Base-by-base conservation (phyloP, 2,113 vertebrate species). In the Tonatia bakeri region DNA sequence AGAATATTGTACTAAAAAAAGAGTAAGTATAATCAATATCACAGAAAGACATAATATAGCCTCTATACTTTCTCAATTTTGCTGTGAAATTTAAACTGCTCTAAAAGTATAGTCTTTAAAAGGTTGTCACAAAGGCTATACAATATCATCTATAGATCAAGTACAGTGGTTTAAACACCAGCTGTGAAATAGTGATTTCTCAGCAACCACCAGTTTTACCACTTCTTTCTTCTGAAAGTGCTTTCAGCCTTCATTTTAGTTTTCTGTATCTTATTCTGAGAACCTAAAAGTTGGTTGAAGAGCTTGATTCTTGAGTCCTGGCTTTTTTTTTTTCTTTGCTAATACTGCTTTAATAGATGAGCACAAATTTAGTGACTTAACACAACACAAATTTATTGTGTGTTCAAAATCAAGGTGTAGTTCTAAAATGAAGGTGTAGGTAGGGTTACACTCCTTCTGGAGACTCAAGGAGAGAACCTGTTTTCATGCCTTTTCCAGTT, bases 21-120 rank as follows among this genome's bases (percentile, higher is more conserved):
- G 94, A 84, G 31, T 64, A 84, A 95, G 1, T 75, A 47, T 88
- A 97, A 96, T 98, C 81, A 97, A 24, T 95, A 65, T 54, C 92
- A 54, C 9, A 82, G 33, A 36, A 95, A 96, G 69, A 45, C n/a
- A 92, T 4, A 1, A 43, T 38, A 56, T n/a, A 84, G 65, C 38
- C 24, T n/a, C 12, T 88, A 56, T 22, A 67, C 0, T 24, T 90
- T 54, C n/a, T 80, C 36, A 26, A 9, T 80, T 54, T 80, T 43
- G n/a, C 61, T 26, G 26, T 69, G 36, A 43, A 80, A 9, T 24
- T 80, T 24, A 56, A 90, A 67, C 5, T 26, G 8, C n/a, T 33
- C 36, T 79, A 54, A 64, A 89, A 54, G 54, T 26, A 24, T 16
- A 80, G 88, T 43, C 3, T 90, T 54, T n/a, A 52, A 72, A 81